Conservation (phyloP, 1,140 invertebrate species). For the Ceratoteleas bidentatus region DNA sequence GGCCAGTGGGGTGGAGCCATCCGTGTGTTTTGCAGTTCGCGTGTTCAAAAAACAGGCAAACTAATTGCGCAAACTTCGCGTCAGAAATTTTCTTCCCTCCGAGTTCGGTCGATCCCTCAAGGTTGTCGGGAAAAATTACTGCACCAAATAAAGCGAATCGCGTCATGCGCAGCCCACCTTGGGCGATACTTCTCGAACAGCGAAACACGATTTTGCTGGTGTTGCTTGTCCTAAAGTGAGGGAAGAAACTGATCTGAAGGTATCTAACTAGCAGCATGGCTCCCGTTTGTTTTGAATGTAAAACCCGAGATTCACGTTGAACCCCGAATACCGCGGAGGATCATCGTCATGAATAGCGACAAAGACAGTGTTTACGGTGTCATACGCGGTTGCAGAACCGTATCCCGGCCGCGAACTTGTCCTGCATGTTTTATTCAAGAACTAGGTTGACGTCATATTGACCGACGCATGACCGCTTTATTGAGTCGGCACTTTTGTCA, state of each 20-base stretch:
- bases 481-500: slow-evolving; percentile 39
- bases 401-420: slow-evolving; percentile 33
- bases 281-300: slow-evolving; percentile 10
- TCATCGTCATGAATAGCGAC: neutral
- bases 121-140: slow-evolving; percentile 57
- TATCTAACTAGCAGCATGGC: slow-evolving; percentile 8
- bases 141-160: slow-evolving; percentile 62
- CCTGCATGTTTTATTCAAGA: slow-evolving; percentile 54
- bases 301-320: neutral
- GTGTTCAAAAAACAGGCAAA: slow-evolving; percentile 37
- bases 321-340: no score
- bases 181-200: slow-evolving; percentile 40
- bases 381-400: slow-evolving; percentile 26
- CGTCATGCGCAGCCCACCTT: slow-evolving; percentile 41
- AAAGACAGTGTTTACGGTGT: neutral
- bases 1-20: slow-evolving; percentile 43
- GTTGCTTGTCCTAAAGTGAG: slow-evolving; percentile 36
- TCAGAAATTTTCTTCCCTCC: slow-evolving; percentile 56
- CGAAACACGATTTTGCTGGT: slow-evolving; percentile 37
- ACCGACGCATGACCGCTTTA: slow-evolving; percentile 42
- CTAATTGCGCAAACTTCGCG: slow-evolving; percentile 62
- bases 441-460: slow-evolving; percentile 13
- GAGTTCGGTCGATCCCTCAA: slow-evolving; percentile 55
- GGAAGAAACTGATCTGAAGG: slow-evolving; percentile 22
- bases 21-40: slow-evolving; percentile 42